Conservation (phyloP, 2,113 vertebrate genomes). For the Barbus barbus region DNA sequence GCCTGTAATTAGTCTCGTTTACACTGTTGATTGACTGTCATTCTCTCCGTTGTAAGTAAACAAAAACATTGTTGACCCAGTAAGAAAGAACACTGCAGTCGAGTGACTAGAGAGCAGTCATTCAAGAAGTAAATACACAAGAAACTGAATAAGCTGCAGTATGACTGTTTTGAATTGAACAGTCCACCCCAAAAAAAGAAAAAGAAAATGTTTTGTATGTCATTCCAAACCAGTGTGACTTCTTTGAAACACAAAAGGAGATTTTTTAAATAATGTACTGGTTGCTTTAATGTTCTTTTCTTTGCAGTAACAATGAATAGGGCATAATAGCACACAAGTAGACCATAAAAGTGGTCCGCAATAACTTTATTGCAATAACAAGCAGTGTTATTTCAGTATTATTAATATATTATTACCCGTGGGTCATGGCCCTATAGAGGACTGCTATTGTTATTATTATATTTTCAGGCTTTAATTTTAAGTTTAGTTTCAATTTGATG, state of each 20-base stretch:
- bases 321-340: not conserved
- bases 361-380: not conserved
- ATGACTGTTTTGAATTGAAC: not conserved
- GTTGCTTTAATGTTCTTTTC: not conserved
- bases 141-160: not conserved
- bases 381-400: not conserved
- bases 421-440: not conserved
- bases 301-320: not conserved
- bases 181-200: too few relatives aligned
- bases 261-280: not conserved
- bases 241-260: too few relatives aligned
- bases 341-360: not conserved
- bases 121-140: not conserved
- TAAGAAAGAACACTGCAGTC: not conserved
- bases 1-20: not conserved
- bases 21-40: not conserved
- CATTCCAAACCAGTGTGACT: too few relatives aligned
- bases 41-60: not conserved
- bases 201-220: too few relatives aligned
- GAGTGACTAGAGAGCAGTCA: not conserved
- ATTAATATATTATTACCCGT: not conserved
- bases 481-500: not conserved
- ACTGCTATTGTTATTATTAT: not conserved
- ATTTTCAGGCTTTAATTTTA: not conserved
- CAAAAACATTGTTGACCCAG: not conserved